A percentile compares a stretch with the other conserved stretches of the same genome.
These are phyloP conservation scores for Lordiphosa collinella DNA, from an alignment of 1,140 invertebrate genomes.

Conservation along the genomic window DNA sequence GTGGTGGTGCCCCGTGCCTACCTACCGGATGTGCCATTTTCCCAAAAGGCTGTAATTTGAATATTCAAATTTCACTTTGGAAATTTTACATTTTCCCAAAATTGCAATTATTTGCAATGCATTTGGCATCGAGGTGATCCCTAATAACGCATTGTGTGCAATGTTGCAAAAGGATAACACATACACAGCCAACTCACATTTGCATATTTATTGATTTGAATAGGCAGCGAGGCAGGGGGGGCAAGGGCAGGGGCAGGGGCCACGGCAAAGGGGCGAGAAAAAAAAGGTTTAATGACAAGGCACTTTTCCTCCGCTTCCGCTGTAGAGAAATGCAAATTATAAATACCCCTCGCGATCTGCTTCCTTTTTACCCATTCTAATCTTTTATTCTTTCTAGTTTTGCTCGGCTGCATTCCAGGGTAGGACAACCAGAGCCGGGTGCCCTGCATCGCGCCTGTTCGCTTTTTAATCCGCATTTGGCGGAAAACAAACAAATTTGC, in stretches of 20 bases:
- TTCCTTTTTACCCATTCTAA: constrained; percentile 58
- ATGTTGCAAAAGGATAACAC: constrained; percentile 71
- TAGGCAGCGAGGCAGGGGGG: constrained; percentile 2
- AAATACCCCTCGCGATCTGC: constrained; percentile 44
- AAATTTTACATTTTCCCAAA: constrained; percentile 4
- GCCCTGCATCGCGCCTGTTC: constrained; percentile 14
- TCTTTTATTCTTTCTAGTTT: constrained; percentile 48
- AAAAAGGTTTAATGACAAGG: constrained; percentile 53
- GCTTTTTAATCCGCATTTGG: constrained; percentile 31
- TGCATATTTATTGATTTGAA: constrained; percentile 73
- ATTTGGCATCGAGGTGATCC: constrained; percentile 15
- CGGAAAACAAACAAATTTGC: constrained; percentile 11
- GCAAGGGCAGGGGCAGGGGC: background rate
- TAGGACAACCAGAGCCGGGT: constrained; percentile 31
- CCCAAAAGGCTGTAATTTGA: constrained; percentile 55
- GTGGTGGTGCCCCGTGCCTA: too few species aligned
- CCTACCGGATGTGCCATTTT: constrained; percentile 55
- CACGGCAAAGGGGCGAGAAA: background rate
- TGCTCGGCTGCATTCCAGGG: constrained; percentile 27
- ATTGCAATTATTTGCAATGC: constrained; percentile 58
- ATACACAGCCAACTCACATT: constrained; percentile 39
- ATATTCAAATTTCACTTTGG: constrained; percentile 55
- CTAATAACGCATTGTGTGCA: constrained; percentile 41
- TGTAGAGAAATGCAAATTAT: constrained; percentile 56
- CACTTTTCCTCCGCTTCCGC: constrained; percentile 27